A percentile compares a stretch with the other conserved stretches of the same genome.
Conservation (phyloP, 2,113 vertebrate genomes). For the Thermophis baileyi region DNA sequence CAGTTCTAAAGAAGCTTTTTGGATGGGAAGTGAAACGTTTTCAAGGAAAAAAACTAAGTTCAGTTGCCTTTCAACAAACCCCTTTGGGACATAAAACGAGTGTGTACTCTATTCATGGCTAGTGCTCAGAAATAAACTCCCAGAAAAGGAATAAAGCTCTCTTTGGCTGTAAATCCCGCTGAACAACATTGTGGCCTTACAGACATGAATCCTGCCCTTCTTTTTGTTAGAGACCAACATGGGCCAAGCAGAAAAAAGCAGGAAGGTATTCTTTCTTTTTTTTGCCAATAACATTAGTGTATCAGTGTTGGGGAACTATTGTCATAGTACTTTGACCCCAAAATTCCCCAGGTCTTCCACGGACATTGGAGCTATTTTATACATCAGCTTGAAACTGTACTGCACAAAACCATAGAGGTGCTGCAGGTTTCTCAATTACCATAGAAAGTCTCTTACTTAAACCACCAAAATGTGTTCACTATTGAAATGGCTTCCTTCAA, state of each 20-base stretch:
- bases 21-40: neutral
- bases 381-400: constrained; percentile 17
- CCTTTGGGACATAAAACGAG: neutral
- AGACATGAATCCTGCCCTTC: neutral
- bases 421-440: neutral
- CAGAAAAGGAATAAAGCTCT: neutral
- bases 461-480: neutral
- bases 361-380: neutral
- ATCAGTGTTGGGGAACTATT: neutral
- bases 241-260: neutral
- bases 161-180: neutral
- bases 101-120: neutral
- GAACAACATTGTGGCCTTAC: neutral
- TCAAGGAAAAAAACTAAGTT: neutral
- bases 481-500: constrained; percentile 8
- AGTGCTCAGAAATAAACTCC: neutral
- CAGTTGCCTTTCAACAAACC: neutral
- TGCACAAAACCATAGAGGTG: neutral
- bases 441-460: neutral
- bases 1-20: neutral
- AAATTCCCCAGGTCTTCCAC: neutral
- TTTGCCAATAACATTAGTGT: neutral
- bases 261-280: neutral
- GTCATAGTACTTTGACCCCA: neutral
- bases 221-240: rapidly evolving